These are phyloP conservation scores for Cariama cristata DNA, from an alignment of 2,113 vertebrate genomes.

Conservation along the genomic window DNA sequence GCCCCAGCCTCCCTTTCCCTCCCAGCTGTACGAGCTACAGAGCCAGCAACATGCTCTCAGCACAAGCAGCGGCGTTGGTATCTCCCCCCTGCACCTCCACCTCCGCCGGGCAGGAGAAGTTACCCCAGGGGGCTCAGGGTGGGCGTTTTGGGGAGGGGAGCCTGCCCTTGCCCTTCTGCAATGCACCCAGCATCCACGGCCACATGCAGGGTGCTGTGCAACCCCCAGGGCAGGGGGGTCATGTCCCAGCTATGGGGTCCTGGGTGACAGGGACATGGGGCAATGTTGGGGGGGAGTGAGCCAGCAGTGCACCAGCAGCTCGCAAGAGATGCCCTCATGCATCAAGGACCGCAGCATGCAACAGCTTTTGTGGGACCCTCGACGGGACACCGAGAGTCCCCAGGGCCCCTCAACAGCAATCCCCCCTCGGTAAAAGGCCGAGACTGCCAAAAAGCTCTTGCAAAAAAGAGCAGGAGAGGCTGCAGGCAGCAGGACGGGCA, in stretches of 20 bases:
- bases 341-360: background rate
- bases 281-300: fast-evolving
- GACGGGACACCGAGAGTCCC: background rate
- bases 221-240: background rate
- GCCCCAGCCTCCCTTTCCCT: background rate
- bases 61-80: fast-evolving
- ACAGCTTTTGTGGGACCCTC: fast-evolving
- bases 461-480: background rate
- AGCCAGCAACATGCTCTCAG: background rate
- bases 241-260: fast-evolving
- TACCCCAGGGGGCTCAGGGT: background rate
- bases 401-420: background rate
- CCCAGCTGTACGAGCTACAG: background rate
- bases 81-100: background rate
- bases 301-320: fast-evolving
- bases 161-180: background rate
- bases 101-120: background rate
- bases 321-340: fast-evolving
- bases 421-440: background rate
- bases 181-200: fast-evolving
- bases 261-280: background rate
- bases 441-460: background rate
- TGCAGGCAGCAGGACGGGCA: background rate
- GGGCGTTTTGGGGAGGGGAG: background rate
- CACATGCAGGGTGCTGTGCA: background rate